These are phyloP conservation scores for Limnephilus lunatus DNA, from an alignment of 2,888 invertebrate genomes.

Conservation along the genomic window DNA sequence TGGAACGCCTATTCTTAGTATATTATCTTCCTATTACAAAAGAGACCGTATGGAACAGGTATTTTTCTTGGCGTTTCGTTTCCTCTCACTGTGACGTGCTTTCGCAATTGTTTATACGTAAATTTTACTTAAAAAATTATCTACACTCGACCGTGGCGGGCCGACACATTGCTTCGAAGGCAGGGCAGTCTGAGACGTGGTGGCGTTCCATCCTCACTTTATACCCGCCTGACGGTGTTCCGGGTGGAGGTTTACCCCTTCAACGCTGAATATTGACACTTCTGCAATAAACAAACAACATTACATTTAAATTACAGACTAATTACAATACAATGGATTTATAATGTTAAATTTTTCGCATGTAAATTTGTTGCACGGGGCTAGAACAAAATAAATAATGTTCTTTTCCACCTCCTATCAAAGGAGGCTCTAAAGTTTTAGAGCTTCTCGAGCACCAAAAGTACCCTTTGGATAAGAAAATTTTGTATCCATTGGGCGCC, in stretches of 20 bases:
- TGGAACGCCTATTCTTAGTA: constrained; percentile 54
- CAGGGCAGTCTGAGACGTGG: constrained; percentile 53
- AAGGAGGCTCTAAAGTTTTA: no score
- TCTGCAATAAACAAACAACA: constrained; percentile 78
- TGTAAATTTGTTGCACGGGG: not conserved
- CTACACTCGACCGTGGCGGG: constrained; percentile 58
- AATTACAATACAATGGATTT: not conserved
- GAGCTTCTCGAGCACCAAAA: no score
- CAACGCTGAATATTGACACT: constrained; percentile 96
- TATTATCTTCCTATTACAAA: constrained; percentile 60
- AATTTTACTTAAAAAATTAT: constrained; percentile 62
- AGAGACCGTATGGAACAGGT: constrained; percentile 63
- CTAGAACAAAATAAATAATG: not conserved
- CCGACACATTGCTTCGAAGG: constrained; percentile 61
- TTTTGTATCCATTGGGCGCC: no score
- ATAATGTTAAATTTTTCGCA: not conserved
- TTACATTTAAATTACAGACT: not conserved
- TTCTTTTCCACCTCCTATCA: not conserved
- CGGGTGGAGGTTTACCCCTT: constrained; percentile 90
- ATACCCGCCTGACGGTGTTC: constrained; percentile 82
- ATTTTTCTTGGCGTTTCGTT: constrained; percentile 63
- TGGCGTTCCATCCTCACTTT: constrained; percentile 72
- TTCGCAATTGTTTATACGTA: constrained; percentile 55
- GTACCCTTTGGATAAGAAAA: no score
- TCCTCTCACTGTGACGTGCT: constrained; percentile 63